Base-by-base conservation (phyloP, 2,888 invertebrate genomes). In the Crepidodera aurea region DNA sequence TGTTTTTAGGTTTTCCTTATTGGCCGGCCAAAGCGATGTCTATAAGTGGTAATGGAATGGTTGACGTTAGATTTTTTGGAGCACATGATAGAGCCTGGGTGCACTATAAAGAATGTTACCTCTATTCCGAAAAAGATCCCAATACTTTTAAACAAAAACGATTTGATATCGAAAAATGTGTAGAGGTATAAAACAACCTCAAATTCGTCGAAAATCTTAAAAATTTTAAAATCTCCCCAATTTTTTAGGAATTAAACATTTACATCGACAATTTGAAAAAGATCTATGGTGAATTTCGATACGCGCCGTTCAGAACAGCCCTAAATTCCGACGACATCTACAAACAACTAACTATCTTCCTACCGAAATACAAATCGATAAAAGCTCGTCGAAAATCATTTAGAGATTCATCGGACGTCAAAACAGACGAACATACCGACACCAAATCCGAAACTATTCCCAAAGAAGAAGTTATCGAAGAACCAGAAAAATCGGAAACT, bases 1-100 rank as follows among this genome's bases (percentile, higher is more conserved):
- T n/a, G 29, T 56, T 71, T 76, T 19, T 73, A 86, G 86, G 95
- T 8, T 98, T 96, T 76, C 98, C 98, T 0, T 96, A 91, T 81
- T 98, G 98, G 98, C 98, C 98, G 0, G 97, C 96, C 0, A 98
- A 98, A 82, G 93, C 90, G 0, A 92, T 94, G 91, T 88, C 87
- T 60, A 83, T 84, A 16, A 85, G 84, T 66, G 78, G 82, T 13
- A 81, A 85, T 6, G 88, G 90, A 0, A 82, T 87, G 71, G 93
- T 96, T 0, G 96, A 97, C 80, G 95, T 95, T 1, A 83, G 96
- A 1, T 98, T 98, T 83, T 98, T 98, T 82, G 97, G 97, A 0
- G 94, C 92, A 13, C 96, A 98, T 82, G 96, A 97, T 81, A 86
- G 94, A 56, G 94, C 96, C 4, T 94, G 95, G 93, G 92, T 96